Evolutionary conservation across 2,113 vertebrate genomes (phyloP), one percentile per base, ranked within the genome.

Genomic region (Psophia crepitans): DNA sequence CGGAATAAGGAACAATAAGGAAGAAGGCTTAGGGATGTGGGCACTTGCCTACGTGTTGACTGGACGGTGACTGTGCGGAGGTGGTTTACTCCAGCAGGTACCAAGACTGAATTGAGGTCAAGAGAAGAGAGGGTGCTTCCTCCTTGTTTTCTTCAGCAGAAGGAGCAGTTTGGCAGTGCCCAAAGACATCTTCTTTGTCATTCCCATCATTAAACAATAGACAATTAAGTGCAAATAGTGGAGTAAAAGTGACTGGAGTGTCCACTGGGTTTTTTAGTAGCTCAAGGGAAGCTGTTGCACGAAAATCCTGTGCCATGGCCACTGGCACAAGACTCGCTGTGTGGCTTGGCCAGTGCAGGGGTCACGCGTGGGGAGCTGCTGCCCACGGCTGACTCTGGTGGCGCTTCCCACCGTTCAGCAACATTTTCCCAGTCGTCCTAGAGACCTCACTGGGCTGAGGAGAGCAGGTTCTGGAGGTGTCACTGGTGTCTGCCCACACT

Each of bases 401-500:
- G 37, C n/a, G 6, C 12, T 66, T 84, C 35, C 70, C 51, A 19
- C 8, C 10, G 3, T 46, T n/a, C 5, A 3, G 57, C 21, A 35
- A 4, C 5, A 2, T 14, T 76, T 32, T 68, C 12, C 41, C 41
- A 12, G 30, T 1, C 8, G 2, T 28, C 64, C 49, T 3, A 6
- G 19, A 58, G 71, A 22, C 11, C 21, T 23, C 10, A 3, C 3
- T 10, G 44, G 17, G 30, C 32, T 57, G 22, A 27, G 75, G 43
- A 43, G 17, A 54, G 37, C 46, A 12, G 24, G 61, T 0, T 21
- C 19, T 28, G 66, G 16, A 11, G 14, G 1, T 32, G 23, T 19
- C 65, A 11, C 53, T 21, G 14, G 6, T 14, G n/a, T 3, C 12
- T 2, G 26, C 2, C 2, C 0, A 0, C 69, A 11, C 32, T 32